These are phyloP conservation scores for Tanytarsus gracilentus DNA, from an alignment of 2,888 invertebrate species.

Conservation along the genomic window DNA sequence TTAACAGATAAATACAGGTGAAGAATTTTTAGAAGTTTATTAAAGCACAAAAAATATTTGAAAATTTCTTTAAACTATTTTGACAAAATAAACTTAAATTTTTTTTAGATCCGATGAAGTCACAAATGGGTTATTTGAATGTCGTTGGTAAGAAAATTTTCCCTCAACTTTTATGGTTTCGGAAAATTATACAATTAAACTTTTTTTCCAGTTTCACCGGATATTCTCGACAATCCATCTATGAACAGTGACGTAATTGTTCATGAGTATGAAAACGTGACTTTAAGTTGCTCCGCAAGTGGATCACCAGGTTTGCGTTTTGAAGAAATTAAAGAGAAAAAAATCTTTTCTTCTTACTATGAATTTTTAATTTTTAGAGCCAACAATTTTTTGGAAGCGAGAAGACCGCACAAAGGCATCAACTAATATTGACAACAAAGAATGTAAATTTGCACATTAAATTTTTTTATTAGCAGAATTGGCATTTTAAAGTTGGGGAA, in stretches of 20 bases:
- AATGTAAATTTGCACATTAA: slow-evolving; percentile 22
- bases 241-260: slow-evolving; percentile 81
- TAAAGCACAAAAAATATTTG: background rate
- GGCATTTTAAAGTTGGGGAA: no score
- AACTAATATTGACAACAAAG: slow-evolving; percentile 32
- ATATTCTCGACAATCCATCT: slow-evolving; percentile 71
- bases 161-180: background rate
- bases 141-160: slow-evolving; percentile 66
- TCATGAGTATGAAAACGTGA: slow-evolving; percentile 77
- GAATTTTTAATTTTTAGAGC: slow-evolving; percentile 41
- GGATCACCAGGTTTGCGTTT: slow-evolving; percentile 55
- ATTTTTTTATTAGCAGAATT: no score
- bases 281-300: slow-evolving; percentile 77
- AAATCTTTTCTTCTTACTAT: background rate
- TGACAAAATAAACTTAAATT: background rate
- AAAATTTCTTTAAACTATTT: background rate
- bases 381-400: slow-evolving; percentile 77
- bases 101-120: slow-evolving; percentile 72
- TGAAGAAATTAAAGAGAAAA: background rate
- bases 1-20: no score
- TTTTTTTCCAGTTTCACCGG: slow-evolving; percentile 50
- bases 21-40: no score
- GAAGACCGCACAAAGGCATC: slow-evolving; percentile 58
- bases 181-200: background rate
- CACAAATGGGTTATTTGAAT: slow-evolving; percentile 75